Evolutionary conservation across 1,140 invertebrate species (phyloP), one percentile per base, ranked within the genome.

Genomic region (Euura lappo): DNA sequence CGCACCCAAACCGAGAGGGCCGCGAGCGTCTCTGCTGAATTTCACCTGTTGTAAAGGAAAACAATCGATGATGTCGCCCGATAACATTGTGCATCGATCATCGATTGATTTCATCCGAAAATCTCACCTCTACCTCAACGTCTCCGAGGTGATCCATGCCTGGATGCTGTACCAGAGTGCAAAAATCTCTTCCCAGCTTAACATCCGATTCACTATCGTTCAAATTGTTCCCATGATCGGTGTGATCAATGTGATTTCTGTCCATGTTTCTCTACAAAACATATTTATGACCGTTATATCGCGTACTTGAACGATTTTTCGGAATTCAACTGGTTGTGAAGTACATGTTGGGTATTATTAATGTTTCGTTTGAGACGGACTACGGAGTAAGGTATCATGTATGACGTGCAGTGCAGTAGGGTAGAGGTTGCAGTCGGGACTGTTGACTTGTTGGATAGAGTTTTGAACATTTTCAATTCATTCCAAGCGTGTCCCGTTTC

Each of bases 1-100:
- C 7, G 90, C 72, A n/a, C 89, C 89, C 71, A 90, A 79, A 11
- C 87, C 85, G 70, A 88, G 77, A 6, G 86, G 86, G 64, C 83
- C 83, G 11, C 87, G 82, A n/a, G 86, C 86, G 67, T 88, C 87
- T 79, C 87, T 81, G n/a, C 81, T 79, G 70, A 88, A 76, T 76
- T 87, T 87, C 5, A 88, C 82, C 86, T 88, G 65, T 0, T 60
- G 28, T n/a, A 6, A 60, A 46, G 42, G 44, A 75, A 79, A 71
- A 71, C 68, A 11, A 70, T n/a, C 10, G 43, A 43, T 46, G 65
- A 74, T 47, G n/a, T 10, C 2, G n/a, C 51, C n/a, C 8, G 8
- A n/a, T 60, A 60, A 60, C 13, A 5, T 60, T 28, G 28, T 28
- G 28, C 28, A 28, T 28, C 28, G 1, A 28, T 28, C 0, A 28